phyloP scores from a whole-genome alignment of 1,140 invertebrate genomes.

The Ceratosolen fusciceps region DNA sequence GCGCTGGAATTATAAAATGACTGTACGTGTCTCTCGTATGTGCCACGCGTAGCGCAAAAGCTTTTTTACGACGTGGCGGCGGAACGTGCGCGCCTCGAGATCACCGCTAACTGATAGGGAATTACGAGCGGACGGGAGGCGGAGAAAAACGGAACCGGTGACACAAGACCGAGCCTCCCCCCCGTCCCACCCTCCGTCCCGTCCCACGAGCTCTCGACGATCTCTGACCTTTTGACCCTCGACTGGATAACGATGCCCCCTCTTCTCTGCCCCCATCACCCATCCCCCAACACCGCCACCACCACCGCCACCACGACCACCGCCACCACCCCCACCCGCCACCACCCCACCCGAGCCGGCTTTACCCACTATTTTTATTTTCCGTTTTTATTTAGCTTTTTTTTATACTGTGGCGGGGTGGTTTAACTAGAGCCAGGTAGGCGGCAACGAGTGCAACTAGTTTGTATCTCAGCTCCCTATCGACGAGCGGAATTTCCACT shows the following conservation, averaged over 20 bases:
- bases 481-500: too few species aligned
- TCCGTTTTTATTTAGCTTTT: too few species aligned
- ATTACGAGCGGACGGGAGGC: not conserved
- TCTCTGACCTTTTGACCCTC: conserved; percentile 14
- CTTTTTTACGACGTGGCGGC: conserved; percentile 37
- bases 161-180: not conserved
- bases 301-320: too few species aligned
- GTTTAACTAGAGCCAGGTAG: too few species aligned
- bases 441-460: too few species aligned
- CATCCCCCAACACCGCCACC: too few species aligned
- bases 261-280: too few species aligned
- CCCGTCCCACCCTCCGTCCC: not conserved
- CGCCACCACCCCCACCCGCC: too few species aligned
- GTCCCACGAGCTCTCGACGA: not conserved
- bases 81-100: conserved; percentile 25
- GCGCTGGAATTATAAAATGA: conserved; percentile 5
- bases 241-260: not conserved
- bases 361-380: too few species aligned
- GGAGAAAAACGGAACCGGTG: not conserved
- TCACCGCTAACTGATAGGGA: conserved; percentile 12
- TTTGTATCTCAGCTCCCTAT: too few species aligned
- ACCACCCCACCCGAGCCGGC: too few species aligned
- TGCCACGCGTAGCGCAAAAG: not conserved
- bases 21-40: conserved; percentile 37
- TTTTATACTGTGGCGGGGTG: too few species aligned